Base-by-base conservation (phyloP, 2,113 vertebrate genomes). In the Eptesicus fuscus region DNA sequence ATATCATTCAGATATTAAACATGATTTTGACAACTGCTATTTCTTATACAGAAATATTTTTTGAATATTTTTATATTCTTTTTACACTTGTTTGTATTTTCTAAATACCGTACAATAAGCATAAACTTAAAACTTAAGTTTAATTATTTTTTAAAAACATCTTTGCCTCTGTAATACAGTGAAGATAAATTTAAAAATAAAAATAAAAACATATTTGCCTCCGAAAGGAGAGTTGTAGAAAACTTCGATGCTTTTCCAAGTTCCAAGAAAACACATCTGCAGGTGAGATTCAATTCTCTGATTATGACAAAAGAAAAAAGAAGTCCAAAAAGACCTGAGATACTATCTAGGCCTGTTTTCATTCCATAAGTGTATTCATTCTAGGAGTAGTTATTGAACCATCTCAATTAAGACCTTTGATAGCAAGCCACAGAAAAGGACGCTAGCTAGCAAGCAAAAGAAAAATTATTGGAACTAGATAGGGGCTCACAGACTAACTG, bases 21-120 rank as follows among this genome's bases (percentile, higher is more conserved):
- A 84, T n/a, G 18, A 59, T 82, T 79, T 84, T 94, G 20, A 73
- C 71, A 37, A 32, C 3, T 84, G 56, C 47, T 87, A 76, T 77
- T 44, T 89, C 88, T 53, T 91, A 28, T 32, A 85, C 16, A 95
- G n/a, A 78, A 93, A 71, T 7, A 88, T 77, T 1, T 65, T 65
- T 76, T 63, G 5, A 82, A 84, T 74, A 69, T 69, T 56, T 93
- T 95, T 61, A 90, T 28, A 40, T 95, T 91, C 28, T 89, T 90
- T 80, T 85, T 87, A 44, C 63, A 40, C 18, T 47, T 56, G n/a
- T 37, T 22, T 85, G n/a, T 90, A 44, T 83, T 90, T 90, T 92
- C 42, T 85, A 49, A 70, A 10, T 67, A 73, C 17, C 47, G 78
- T 67, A 89, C 9, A 59, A 47, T 40, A 92, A 61, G 12, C 42